These are phyloP conservation scores for Goniozus legneri DNA, from an alignment of 1,140 invertebrate species.

Conservation along the genomic window DNA sequence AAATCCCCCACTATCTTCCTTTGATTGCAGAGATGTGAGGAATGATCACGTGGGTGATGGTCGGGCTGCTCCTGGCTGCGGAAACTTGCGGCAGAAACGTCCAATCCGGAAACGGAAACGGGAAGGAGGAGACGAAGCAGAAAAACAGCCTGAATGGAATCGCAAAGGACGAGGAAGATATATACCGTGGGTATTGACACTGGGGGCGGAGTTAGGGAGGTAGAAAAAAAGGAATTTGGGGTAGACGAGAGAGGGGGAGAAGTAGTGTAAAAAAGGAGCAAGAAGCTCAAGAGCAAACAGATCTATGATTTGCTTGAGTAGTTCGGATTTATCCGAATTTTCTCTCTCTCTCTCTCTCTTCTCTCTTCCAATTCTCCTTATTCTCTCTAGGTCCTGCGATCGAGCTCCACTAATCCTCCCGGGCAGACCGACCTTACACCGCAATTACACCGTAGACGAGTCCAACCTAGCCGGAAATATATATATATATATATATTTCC, in stretches of 20 bases:
- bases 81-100: constrained; percentile 53
- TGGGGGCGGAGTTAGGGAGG: too few relatives aligned
- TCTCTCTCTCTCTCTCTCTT: too few relatives aligned
- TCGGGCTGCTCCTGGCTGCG: constrained; percentile 53
- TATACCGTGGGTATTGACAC: constrained; percentile 45
- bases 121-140: constrained; percentile 43
- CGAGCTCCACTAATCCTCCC: constrained; percentile 24
- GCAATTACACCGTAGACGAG: too few relatives aligned
- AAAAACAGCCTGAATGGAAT: constrained; percentile 32
- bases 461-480: too few relatives aligned
- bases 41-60: constrained; percentile 56
- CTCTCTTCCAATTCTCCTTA: too few relatives aligned
- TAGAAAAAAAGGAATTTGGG: neutral
- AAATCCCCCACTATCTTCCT: too few relatives aligned
- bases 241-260: neutral
- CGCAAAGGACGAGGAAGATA: constrained; percentile 45
- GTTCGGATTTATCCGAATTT: constrained; percentile 26
- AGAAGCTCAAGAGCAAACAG: constrained; percentile 10
- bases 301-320: constrained; percentile 25
- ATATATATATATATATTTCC: too few relatives aligned
- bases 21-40: constrained; percentile 52
- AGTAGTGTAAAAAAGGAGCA: neutral
- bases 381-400: constrained; percentile 20
- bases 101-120: constrained; percentile 44
- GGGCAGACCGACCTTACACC: constrained; percentile 4